Base-by-base conservation (phyloP, 1,140 invertebrate species). In the Calosoma granatense region DNA sequence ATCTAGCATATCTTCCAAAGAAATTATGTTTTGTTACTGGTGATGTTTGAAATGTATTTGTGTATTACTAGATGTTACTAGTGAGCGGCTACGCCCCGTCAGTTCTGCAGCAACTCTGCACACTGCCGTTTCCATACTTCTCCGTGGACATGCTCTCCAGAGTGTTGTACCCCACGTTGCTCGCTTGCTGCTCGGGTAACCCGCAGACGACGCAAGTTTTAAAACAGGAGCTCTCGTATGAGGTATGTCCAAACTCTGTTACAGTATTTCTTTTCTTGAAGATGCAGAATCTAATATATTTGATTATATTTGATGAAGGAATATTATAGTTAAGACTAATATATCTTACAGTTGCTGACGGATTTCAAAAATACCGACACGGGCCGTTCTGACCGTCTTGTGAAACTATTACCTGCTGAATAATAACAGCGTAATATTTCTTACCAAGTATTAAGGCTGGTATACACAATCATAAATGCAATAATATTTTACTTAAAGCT, bases 81-180 rank as follows among this genome's bases (percentile, higher is more conserved):
- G 87, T 92, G 67, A 89, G 84, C 61, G 92, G 83, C 51, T 87
- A 83, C 70, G 82, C 83, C 52, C 89, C 83, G 20, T 93, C 89
- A 21, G 88, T 95, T 53, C 78, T 97, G 1, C 90, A 94, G 69
- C 91, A 92, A 65, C 74, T 96, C n/a, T 94, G 90, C 68, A 85
- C 82, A 1, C 72, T 96, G 59, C 91, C 94, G 1, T 92, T 94
- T 68, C 84, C 86, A 47, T 96, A 93, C 76, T 92, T 95, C 71
- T 87, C 87, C 47, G 87, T 92, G 52, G 78, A 83, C 22, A 65
- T 74, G 20, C 77, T 95, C 23, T 84, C 85, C 56, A 79, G 77
- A 51, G 82, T 89, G 22, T 81, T 97, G 20, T 88, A 95, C 72
- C 93, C 94, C 1, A 94, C 92, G 0, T 76, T 98, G 23, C 80